Conservation (phyloP, 2,797 vertebrate genomes). For the Acipenser oxyrinchus region DNA sequence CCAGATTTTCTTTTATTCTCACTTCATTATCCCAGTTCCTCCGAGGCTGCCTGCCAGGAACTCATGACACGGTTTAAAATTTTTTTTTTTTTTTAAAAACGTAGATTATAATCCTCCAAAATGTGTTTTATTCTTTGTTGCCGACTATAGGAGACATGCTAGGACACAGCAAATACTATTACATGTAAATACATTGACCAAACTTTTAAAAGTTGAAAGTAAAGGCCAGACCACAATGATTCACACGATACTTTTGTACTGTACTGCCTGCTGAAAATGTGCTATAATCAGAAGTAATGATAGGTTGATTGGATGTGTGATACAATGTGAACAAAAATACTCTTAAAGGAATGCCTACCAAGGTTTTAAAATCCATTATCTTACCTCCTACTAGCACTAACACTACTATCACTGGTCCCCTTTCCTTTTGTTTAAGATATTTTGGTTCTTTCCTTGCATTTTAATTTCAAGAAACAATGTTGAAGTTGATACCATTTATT, state of each 20-base stretch:
- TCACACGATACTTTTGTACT: not conserved
- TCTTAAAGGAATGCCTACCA: too few relatives aligned
- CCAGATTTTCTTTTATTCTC: conserved; percentile 58
- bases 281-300: not conserved
- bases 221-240: not conserved
- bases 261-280: not conserved
- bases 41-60: conserved; percentile 65
- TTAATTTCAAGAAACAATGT: too few relatives aligned
- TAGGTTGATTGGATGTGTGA: not conserved
- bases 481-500: too few relatives aligned
- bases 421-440: too few relatives aligned
- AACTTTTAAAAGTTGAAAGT: not conserved
- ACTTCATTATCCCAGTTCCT: conserved; percentile 70
- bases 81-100: too few relatives aligned
- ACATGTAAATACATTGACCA: not conserved
- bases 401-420: too few relatives aligned
- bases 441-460: too few relatives aligned
- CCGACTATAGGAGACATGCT: not conserved
- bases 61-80: conserved; percentile 71
- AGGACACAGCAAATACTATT: not conserved
- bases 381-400: too few relatives aligned
- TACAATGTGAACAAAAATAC: too few relatives aligned
- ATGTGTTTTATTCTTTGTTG: conserved; percentile 23
- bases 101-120: conserved; percentile 65
- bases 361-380: too few relatives aligned